Percentiles rank a stretch among this genome's conserved stretches.
Evolutionary conservation across 1,140 invertebrate genomes (phyloP).

Genomic region (Venturia canescens): DNA sequence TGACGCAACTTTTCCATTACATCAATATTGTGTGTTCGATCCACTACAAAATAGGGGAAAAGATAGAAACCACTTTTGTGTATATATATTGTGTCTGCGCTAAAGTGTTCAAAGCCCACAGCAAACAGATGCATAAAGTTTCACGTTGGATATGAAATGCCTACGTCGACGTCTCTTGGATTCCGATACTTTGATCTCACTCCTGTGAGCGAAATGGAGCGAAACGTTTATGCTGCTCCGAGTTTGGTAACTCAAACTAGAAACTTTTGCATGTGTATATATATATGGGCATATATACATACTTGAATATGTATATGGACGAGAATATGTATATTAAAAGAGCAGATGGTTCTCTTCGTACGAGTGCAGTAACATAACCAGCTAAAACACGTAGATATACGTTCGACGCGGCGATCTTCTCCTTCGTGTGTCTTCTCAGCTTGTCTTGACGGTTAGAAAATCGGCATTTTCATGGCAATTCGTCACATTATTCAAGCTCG

Average conservation of each 20-base stretch:
- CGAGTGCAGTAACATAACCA: neutral
- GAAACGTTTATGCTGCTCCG: slow-evolving; percentile 32
- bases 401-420: neutral
- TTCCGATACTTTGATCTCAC: slow-evolving; percentile 39
- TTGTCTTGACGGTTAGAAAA: neutral
- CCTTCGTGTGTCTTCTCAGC: neutral
- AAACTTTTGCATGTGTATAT: slow-evolving; percentile 16
- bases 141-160: slow-evolving; percentile 16
- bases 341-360: slow-evolving; percentile 25
- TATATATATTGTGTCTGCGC: neutral
- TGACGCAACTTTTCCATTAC: neutral
- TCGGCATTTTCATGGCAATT: slow-evolving; percentile 2
- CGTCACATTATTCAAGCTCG: slow-evolving; percentile 20
- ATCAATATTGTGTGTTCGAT: neutral
- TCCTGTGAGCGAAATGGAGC: slow-evolving; percentile 32
- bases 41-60: neutral
- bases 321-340: neutral
- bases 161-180: neutral
- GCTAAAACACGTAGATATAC: neutral
- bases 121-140: slow-evolving; percentile 42
- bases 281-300: slow-evolving; percentile 12
- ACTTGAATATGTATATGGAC: neutral
- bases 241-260: slow-evolving; percentile 19
- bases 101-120: slow-evolving; percentile 11
- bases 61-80: neutral